These are phyloP conservation scores for Notechis scutatus DNA, from an alignment of 2,113 vertebrate genomes.

Conservation along the genomic window DNA sequence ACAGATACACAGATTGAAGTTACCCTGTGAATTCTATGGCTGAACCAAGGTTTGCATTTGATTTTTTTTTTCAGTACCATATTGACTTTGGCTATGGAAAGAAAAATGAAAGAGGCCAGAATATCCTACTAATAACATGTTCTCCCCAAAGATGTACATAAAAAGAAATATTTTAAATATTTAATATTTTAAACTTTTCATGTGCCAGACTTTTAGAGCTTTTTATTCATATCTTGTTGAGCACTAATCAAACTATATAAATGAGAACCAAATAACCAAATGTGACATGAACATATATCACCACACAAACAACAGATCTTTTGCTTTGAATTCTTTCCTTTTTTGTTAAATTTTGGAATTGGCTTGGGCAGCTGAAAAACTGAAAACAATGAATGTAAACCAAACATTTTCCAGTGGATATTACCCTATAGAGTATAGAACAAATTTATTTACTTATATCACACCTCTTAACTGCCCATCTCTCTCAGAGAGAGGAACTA, in stretches of 20 bases:
- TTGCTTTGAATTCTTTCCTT: background rate
- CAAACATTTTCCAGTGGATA: background rate
- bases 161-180: background rate
- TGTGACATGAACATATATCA: background rate
- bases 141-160: background rate
- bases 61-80: background rate
- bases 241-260: background rate
- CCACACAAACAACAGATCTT: background rate
- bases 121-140: background rate
- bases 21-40: background rate
- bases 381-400: background rate
- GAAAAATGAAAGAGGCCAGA: background rate
- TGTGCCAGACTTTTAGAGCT: background rate
- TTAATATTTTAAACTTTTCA: background rate
- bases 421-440: background rate
- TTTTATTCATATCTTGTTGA: background rate
- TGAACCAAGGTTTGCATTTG: background rate
- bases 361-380: background rate
- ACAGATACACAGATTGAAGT: background rate
- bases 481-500: background rate
- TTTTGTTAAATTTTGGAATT: background rate
- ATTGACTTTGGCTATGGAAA: background rate
- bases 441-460: background rate
- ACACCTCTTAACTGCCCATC: background rate
- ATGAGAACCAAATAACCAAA: background rate